Percentiles rank a stretch among this genome's conserved stretches.
phyloP scores from a whole-genome alignment of 1,140 invertebrate genomes.

The Mercenaria mercenaria region DNA sequence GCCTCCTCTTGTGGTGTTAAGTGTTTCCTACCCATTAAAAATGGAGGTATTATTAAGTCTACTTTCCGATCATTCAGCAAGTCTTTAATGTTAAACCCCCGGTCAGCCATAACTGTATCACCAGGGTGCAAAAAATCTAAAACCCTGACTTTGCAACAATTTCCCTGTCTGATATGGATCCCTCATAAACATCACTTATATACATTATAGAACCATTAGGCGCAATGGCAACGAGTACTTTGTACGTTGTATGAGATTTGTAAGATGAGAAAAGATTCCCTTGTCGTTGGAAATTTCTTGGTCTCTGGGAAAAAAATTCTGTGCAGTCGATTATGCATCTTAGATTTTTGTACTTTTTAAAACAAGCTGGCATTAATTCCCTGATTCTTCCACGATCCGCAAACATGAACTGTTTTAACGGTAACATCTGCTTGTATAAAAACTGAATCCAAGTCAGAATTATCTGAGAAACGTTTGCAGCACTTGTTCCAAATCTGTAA shows the following conservation, averaged over 20 bases:
- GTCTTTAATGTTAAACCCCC: conserved; percentile 64
- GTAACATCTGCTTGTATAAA: conserved; percentile 44
- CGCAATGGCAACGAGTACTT: conserved; percentile 63
- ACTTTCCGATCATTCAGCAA: conserved; percentile 45
- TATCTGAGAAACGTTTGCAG: conserved; percentile 44
- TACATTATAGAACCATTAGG: conserved; percentile 59
- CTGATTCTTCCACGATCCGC: background rate
- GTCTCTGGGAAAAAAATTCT: conserved; percentile 66
- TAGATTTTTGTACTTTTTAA: conserved; percentile 48
- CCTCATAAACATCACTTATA: conserved; percentile 66
- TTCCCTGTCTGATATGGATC: conserved; percentile 62
- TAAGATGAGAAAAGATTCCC: conserved; percentile 67
- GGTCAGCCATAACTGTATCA: conserved; percentile 69
- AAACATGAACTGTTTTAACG: conserved; percentile 33
- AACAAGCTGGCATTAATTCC: too few species aligned
- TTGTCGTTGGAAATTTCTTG: conserved; percentile 59
- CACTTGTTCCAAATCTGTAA: conserved; percentile 59
- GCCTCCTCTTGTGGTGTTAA: conserved; percentile 65
- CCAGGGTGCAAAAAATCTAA: conserved; percentile 16
- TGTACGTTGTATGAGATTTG: conserved; percentile 65
- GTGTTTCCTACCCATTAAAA: conserved; percentile 32
- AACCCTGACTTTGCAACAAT: conserved; percentile 67
- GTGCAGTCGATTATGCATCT: conserved; percentile 71
- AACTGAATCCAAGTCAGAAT: conserved; percentile 69
- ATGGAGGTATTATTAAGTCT: conserved; percentile 66